A percentile compares a stretch with the other conserved stretches of the same genome.
Evolutionary conservation across 2,797 vertebrate genomes (phyloP).

Genomic region (Halcyon badia): DNA sequence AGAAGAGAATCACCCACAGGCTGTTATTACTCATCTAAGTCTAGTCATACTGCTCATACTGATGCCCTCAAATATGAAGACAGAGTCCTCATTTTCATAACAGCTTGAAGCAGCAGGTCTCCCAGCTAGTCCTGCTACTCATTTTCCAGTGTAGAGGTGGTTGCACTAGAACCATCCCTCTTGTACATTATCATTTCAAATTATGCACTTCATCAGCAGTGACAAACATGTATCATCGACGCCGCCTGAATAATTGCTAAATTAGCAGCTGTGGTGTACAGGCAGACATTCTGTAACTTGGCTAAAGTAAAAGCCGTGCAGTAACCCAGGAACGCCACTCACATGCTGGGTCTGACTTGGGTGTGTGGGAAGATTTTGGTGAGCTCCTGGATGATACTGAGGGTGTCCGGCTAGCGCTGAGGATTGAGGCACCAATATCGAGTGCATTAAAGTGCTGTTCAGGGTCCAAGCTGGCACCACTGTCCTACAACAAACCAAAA

Average conservation of each 20-base stretch:
- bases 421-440: slow-evolving; percentile 76
- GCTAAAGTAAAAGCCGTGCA: neutral
- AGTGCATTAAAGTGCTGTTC: slow-evolving; percentile 78
- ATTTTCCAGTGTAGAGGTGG: neutral
- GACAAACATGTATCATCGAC: accelerated
- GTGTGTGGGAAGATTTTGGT: slow-evolving; percentile 80
- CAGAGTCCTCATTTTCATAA: neutral
- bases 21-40: neutral
- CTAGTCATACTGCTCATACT: neutral
- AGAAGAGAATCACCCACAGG: neutral
- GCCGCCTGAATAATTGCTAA: neutral
- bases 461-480: slow-evolving; percentile 72
- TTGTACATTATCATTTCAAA: neutral
- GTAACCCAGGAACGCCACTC: slow-evolving; percentile 55
- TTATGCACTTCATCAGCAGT: neutral
- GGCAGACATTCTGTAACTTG: neutral
- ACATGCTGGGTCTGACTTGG: slow-evolving; percentile 79
- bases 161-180: neutral
- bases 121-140: neutral
- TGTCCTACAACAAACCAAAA: slow-evolving; percentile 72
- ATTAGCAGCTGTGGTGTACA: neutral
- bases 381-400: slow-evolving; percentile 82
- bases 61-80: neutral
- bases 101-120: neutral
- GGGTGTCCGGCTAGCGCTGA: slow-evolving; percentile 74